Percentiles rank a stretch among this genome's conserved stretches.
Conservation (phyloP, 2,888 invertebrate genomes). For the Epsilonema sp. region DNA sequence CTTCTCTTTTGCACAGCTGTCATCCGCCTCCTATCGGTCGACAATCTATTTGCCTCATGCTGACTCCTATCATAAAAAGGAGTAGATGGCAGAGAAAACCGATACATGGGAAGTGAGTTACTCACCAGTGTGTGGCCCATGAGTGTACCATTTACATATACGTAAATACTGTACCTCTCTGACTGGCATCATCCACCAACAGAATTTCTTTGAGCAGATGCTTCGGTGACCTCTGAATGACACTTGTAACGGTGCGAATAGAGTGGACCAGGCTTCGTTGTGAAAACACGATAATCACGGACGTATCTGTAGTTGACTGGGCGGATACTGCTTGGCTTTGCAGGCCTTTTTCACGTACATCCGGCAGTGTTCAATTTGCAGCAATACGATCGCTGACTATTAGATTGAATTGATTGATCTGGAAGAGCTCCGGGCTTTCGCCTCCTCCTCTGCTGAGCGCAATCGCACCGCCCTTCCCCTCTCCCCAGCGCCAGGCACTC, state of each 20-base stretch:
- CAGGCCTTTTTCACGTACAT: constrained; percentile 14
- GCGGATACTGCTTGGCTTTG: constrained; percentile 37
- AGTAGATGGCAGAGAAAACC: no score
- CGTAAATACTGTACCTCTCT: constrained; percentile 33
- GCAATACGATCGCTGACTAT: constrained; percentile 69
- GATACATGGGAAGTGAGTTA: no score
- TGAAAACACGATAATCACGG: constrained; percentile 87
- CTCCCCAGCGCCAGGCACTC: constrained; percentile 48
- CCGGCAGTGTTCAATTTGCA: constrained; percentile 21
- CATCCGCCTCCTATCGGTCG: no score
- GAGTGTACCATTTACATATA: no score
- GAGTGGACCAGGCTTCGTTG: constrained; percentile 98
- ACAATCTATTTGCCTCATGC: no score
- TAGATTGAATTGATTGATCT: constrained; percentile 94
- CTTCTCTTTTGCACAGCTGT: no score
- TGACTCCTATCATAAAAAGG: no score
- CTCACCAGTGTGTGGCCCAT: no score
- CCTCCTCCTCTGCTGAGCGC: constrained; percentile 61
- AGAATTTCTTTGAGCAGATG: constrained; percentile 76
- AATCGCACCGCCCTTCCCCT: constrained; percentile 74
- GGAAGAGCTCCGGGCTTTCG: constrained; percentile 80
- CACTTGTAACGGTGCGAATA: constrained; percentile 83
- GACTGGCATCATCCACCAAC: constrained; percentile 91
- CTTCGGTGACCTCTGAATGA: constrained; percentile 76
- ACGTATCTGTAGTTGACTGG: constrained; percentile 54